A percentile compares a stretch with the other conserved stretches of the same genome.
Conservation (phyloP, 2,797 vertebrate species). For the Pelodytes ibericus region DNA sequence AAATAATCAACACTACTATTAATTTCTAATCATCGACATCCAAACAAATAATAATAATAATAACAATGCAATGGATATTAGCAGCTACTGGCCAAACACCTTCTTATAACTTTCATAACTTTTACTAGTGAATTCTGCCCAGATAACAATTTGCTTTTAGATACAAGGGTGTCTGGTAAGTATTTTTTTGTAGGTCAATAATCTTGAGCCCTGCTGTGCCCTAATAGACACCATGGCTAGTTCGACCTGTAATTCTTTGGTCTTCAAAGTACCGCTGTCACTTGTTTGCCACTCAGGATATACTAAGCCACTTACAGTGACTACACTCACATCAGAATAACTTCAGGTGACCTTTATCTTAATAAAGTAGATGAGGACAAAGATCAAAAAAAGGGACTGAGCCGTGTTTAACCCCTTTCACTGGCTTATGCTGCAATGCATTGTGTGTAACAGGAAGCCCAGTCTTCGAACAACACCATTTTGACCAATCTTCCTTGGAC, state of each 20-base stretch:
- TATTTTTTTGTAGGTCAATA: not conserved
- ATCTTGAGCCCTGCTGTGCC: not conserved
- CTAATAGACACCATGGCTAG: too few relatives aligned
- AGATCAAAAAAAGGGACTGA: conserved; percentile 12
- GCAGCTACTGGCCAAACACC: not conserved
- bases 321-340: not conserved
- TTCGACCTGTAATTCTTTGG: not conserved
- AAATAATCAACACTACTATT: not conserved
- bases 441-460: conserved; percentile 18
- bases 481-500: conserved; percentile 20
- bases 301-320: too few relatives aligned
- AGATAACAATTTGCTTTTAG: too few relatives aligned
- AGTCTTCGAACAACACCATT: conserved; percentile 8
- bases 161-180: not conserved
- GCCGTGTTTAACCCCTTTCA: conserved; percentile 21
- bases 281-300: too few relatives aligned
- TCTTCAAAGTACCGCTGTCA: too few relatives aligned
- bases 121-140: too few relatives aligned
- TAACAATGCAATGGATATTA: not conserved
- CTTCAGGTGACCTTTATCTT: conserved; percentile 4
- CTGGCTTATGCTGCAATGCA: conserved; percentile 46
- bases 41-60: not conserved
- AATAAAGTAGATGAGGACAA: not conserved
- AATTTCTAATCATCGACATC: not conserved
- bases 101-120: too few relatives aligned